These are phyloP conservation scores for Spinus olivaceus DNA, from an alignment of 2,797 vertebrate genomes.

Conservation along the genomic window DNA sequence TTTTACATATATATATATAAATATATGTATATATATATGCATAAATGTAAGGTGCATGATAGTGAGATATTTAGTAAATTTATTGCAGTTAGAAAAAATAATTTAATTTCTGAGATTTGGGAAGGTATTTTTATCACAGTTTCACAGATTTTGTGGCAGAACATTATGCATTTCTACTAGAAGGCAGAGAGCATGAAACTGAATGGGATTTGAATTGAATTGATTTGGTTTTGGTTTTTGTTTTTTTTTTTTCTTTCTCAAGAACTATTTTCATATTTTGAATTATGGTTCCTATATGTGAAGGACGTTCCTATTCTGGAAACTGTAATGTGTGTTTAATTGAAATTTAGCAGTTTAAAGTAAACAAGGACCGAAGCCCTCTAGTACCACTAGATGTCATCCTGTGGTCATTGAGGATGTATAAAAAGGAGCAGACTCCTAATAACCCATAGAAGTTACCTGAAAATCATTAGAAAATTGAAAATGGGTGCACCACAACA, in stretches of 20 bases:
- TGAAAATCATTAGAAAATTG: not conserved
- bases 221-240: not conserved
- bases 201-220: not conserved
- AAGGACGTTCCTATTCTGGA: not conserved
- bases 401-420: not conserved
- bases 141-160: not conserved
- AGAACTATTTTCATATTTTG: not conserved
- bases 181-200: not conserved
- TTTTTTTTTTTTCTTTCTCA: not conserved
- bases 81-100: not conserved
- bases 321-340: not conserved
- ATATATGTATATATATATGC: not conserved
- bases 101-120: not conserved
- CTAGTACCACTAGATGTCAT: conserved; percentile 64
- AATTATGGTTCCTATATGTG: not conserved
- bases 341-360: not conserved
- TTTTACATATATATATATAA: not conserved
- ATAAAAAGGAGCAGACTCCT: not conserved
- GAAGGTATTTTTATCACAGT: not conserved
- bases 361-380: not conserved
- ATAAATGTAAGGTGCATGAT: not conserved
- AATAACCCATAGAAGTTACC: accelerated
- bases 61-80: not conserved
- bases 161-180: not conserved
- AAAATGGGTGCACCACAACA: not conserved